Base-by-base conservation (phyloP, 2,888 invertebrate species). In the Cephonodes hylas region DNA sequence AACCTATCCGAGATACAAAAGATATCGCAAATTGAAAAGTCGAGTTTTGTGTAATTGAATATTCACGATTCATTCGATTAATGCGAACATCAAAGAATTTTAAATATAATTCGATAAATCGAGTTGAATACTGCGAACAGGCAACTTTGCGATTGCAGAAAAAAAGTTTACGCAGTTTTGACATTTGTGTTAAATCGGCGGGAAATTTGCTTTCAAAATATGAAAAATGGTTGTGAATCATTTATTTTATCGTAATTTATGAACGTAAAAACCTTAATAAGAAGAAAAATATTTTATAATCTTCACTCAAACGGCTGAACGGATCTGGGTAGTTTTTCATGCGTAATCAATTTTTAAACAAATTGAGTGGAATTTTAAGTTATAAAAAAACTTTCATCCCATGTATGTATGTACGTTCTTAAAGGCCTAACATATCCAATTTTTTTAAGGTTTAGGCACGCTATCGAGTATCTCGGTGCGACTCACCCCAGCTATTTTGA, bases 21-120 rank as follows among this genome's bases (percentile, higher is more conserved):
- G 83, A 84, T 84, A 76, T 76, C 72, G 73, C 79, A 88, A 90
- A 90, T 90, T 88, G 88, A 86, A 88, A 88, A 89, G 84, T 86
- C 89, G 84, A 78, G 86, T 88, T 75, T 77, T 77, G 72, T 74
- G 74, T 88, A 88, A 91, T 89, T 86, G 84, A 89, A 86, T 90
- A 79, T 73, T 72, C 69, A 67, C 69, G 67, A 79, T 77, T 79
- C 80, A 73, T 83, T 84, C 83, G 78, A 83, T 86, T 81, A 77
- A 81, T 74, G 75, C 74, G 79, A 78, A 85, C 85, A 86, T 89
- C 89, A 89, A 89, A 88, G 86, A 76, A 71, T 79, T 84, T 76
- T 72, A 78, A 80, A 81, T 84, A 85, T 85, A 86, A 89, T 85
- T 83, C 82, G 80, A 81, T 88, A 44, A 57, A 61, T 61, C 57